Base-by-base conservation (phyloP, 2,888 invertebrate species). In the Sabatieria punctata region DNA sequence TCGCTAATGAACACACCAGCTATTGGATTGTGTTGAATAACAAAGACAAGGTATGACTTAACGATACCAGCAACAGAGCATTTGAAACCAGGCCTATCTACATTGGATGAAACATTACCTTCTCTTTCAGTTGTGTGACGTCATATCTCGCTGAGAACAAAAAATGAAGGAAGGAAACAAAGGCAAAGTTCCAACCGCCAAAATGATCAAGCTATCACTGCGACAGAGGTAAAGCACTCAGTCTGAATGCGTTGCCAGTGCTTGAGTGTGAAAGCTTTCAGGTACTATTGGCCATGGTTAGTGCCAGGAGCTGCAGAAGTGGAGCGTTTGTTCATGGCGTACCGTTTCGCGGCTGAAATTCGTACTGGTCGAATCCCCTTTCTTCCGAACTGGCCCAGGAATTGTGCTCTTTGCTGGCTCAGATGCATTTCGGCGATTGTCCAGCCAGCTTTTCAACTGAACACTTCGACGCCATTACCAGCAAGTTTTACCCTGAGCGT, bases 91-190 rank as follows among this genome's bases (percentile, higher is more conserved):
- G n/a, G n/a, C n/a, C n/a, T n/a, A n/a, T n/a, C n/a, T n/a, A n/a
- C n/a, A n/a, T n/a, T n/a, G n/a, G n/a, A n/a, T n/a, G n/a, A n/a
- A n/a, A n/a, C n/a, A n/a, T n/a, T n/a, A n/a, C n/a, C n/a, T n/a
- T n/a, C n/a, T 8, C 19, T 22, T 52, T 36, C 68, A 82, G 78
- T 71, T 93, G 13, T 91, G 89, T 69, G 91, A 93, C 71, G 82
- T 91, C 38, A 89, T 93, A 64, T 86, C 89, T 1, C 85, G 85
- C 69, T 93, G 93, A 91, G 91, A 93, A 68, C 86, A 88, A 3
- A 85, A 85, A 0, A 71, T 88, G 37, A 73, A 86, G 4, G 88
- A 89, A 65, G 85, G 86, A 60, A 86, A 88, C 1, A 79, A 85
- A 0, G 89, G 89, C n/a, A 88, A 88, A 71, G 85, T 88, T 67